These are phyloP conservation scores for Columba janthina DNA, from an alignment of 2,113 vertebrate species.

Conservation along the genomic window DNA sequence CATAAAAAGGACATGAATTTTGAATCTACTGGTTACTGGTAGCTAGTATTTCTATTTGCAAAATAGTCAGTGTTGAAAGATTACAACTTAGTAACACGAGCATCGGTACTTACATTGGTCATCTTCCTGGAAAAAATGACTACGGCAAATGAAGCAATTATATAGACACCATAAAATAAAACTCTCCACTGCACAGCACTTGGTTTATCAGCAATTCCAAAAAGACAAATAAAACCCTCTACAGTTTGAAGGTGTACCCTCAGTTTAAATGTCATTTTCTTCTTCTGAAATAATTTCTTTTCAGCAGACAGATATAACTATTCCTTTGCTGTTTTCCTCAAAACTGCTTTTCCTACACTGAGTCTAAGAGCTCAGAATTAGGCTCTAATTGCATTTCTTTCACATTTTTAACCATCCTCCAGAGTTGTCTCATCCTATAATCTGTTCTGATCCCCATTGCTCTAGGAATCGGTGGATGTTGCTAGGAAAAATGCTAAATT, in stretches of 20 bases:
- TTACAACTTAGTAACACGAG: not conserved
- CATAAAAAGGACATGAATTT: not conserved
- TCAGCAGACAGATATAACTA: not conserved
- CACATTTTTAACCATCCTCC: not conserved
- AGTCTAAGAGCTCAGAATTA: not conserved
- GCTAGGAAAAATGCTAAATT: not conserved
- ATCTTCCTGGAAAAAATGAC: not conserved
- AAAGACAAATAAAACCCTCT: not conserved
- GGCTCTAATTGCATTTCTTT: not conserved
- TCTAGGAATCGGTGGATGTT: not conserved
- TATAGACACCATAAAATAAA: not conserved
- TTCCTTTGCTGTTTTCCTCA: not conserved
- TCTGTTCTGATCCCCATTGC: not conserved
- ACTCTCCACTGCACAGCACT: not conserved
- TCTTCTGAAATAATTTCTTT: not conserved
- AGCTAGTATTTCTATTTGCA: not conserved
- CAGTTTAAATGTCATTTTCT: not conserved
- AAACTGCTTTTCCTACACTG: not conserved
- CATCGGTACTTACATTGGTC: not conserved
- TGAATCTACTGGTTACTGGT: accelerated
- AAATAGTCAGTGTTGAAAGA: not conserved
- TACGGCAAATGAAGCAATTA: not conserved
- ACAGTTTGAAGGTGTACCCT: not conserved
- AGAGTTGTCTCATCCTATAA: not conserved
- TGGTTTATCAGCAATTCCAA: not conserved